Conservation (phyloP, 2,113 vertebrate species). For the Hippocampus abdominalis region DNA sequence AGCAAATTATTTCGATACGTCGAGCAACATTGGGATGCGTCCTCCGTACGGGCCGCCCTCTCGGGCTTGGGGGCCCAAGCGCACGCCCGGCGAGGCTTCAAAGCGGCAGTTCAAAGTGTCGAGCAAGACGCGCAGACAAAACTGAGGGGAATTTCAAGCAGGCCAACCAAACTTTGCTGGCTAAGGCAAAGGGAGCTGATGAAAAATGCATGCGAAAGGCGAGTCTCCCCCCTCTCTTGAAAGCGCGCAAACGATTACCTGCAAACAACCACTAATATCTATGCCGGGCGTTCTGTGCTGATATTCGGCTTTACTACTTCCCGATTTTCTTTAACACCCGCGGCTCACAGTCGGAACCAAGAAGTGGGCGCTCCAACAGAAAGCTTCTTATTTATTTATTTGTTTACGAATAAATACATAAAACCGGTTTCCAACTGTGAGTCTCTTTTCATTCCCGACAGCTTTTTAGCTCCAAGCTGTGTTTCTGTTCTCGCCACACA, state of each 20-base stretch:
- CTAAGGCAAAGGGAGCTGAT: not conserved
- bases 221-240: not conserved
- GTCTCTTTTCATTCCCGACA: not conserved
- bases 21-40: too few species aligned
- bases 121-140: conserved; percentile 25
- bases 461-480: not conserved
- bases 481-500: not conserved
- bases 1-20: too few species aligned
- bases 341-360: not conserved
- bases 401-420: not conserved
- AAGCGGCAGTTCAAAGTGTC: conserved; percentile 39
- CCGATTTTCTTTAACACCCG: conserved; percentile 7
- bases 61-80: not conserved
- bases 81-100: conserved; percentile 17
- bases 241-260: not conserved
- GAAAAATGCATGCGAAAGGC: conserved; percentile 12
- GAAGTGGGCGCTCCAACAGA: not conserved
- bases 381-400: not conserved
- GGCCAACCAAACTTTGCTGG: conserved; percentile 1
- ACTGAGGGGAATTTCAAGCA: conserved; percentile 16
- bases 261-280: not conserved
- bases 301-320: not conserved
- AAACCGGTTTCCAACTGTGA: not conserved
- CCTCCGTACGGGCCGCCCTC: not conserved
- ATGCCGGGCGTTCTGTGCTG: not conserved